Base-by-base conservation (phyloP, 2,113 vertebrate genomes). In the Eidolon helvum region DNA sequence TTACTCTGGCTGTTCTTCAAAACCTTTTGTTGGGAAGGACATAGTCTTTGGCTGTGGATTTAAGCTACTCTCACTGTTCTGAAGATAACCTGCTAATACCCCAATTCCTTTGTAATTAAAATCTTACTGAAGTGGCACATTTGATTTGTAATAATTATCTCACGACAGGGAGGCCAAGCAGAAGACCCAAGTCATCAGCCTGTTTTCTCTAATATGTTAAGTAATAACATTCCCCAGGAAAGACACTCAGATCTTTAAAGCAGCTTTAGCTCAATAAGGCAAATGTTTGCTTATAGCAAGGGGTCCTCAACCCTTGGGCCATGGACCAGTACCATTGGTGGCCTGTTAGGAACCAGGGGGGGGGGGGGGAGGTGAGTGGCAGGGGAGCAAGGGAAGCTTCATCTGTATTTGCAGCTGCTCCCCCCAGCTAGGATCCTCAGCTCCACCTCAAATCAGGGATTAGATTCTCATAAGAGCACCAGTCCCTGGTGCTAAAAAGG, bases 131-230 rank as follows among this genome's bases (percentile, higher is more conserved):
- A 80, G 69, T 28, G 50, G 74, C 63, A 10, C 43, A 30, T n/a
- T 82, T 63, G 77, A 68, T 92, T 83, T 90, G 55, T 50, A 71
- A 94, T 87, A 96, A 96, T n/a, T 78, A 50, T 72, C 45, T 85
- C 26, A 38, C 1, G 19, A 88, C 48, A 33, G 75, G 33, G 59
- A 38, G 87, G 85, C 57, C 63, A 79, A 89, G n/a, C n/a, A 65
- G 65, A 91, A 93, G 61, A 95, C 71, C 63, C 38, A 90, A 91
- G 61, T 78, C 63, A 71, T 83, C 53, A 66, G 11, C 77, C 93
- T 48, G 16, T 26, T 79, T 92, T 43, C 69, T 94, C 0, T 3
- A 26, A 16, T 71, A 68, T 90, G 94, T 94, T 66, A 55, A 22
- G 33, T 38, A 71, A 72, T 84, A 61, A 74, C 30, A 50, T 75